phyloP scores from a whole-genome alignment of 2,113 vertebrate species.

The Xiphophorus hellerii region DNA sequence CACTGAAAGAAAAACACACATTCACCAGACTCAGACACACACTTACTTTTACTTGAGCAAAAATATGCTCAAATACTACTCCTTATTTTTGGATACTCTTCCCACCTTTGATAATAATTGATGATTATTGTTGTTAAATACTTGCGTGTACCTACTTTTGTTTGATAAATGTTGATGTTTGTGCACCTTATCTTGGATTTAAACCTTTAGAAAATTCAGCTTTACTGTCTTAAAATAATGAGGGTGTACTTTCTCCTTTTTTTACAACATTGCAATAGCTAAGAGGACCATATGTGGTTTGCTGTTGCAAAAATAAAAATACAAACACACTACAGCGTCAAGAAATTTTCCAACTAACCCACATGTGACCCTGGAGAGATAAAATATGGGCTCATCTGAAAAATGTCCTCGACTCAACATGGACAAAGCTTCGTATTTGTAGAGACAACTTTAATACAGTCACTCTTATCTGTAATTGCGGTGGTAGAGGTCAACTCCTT shows the following conservation, averaged over 20 bases:
- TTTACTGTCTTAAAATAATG: not conserved
- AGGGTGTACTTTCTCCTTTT: not conserved
- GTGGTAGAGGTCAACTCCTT: not conserved
- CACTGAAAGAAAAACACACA: too few species aligned
- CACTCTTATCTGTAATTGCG: conserved; percentile 33
- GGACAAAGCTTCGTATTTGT: conserved; percentile 1
- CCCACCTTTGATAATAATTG: too few species aligned
- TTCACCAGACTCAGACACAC: too few species aligned
- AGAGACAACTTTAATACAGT: conserved; percentile 24
- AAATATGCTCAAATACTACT: too few species aligned
- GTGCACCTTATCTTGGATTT: not conserved
- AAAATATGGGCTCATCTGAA: conserved; percentile 12
- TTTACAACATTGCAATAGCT: not conserved
- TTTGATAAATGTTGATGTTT: not conserved
- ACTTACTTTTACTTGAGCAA: too few species aligned
- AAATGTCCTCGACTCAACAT: not conserved
- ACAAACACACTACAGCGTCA: not conserved
- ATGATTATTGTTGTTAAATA: not conserved
- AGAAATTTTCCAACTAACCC: conserved; percentile 7
- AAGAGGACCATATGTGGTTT: not conserved
- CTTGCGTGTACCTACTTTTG: not conserved
- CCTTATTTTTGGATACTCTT: too few species aligned
- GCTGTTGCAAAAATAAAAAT: not conserved
- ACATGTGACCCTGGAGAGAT: conserved; percentile 7
- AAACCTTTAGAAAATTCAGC: not conserved